Conservation (phyloP, 37 sponge, comb jelly and placozoan species). For the Spongia lamella region DNA sequence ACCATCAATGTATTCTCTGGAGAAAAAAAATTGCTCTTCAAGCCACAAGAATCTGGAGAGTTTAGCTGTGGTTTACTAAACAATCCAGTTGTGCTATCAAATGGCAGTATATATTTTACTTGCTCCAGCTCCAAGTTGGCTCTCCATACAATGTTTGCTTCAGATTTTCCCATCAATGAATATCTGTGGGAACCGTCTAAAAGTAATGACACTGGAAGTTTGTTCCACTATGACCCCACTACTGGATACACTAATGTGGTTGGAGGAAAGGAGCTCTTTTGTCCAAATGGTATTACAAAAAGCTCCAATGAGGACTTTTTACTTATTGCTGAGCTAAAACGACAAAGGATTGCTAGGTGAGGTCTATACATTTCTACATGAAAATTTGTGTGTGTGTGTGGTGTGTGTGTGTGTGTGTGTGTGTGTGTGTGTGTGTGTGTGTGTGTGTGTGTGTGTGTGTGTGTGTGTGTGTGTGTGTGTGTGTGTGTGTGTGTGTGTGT, state of each 20-base stretch:
- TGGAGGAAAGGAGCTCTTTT: constrained; percentile 33
- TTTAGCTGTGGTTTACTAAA: constrained; percentile 5
- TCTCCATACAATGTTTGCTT: no score
- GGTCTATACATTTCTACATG: background rate
- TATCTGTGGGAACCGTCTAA: constrained; percentile 43
- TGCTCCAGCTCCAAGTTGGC: constrained; percentile 16
- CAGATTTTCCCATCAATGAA: constrained; percentile 4
- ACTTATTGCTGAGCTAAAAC: constrained; percentile 62
- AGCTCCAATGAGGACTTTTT: constrained; percentile 47
- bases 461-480: no score
- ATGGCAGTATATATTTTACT: constrained; percentile 71
- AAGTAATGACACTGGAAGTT: constrained; percentile 49
- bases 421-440: no score
- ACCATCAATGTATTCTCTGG: no score
- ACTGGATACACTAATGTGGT: constrained; percentile 29
- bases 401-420: no score
- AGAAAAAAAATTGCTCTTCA: no score
- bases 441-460: no score
- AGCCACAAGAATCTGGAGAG: no score
- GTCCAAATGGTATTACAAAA: constrained; percentile 79
- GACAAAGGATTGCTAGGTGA: constrained; percentile 74
- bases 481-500: no score
- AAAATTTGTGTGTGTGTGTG: no score
- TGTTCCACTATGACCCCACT: constrained; percentile 59
- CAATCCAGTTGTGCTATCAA: constrained; percentile 45